Conservation (phyloP, 2,888 invertebrate species). For the Agriopis marginaria region DNA sequence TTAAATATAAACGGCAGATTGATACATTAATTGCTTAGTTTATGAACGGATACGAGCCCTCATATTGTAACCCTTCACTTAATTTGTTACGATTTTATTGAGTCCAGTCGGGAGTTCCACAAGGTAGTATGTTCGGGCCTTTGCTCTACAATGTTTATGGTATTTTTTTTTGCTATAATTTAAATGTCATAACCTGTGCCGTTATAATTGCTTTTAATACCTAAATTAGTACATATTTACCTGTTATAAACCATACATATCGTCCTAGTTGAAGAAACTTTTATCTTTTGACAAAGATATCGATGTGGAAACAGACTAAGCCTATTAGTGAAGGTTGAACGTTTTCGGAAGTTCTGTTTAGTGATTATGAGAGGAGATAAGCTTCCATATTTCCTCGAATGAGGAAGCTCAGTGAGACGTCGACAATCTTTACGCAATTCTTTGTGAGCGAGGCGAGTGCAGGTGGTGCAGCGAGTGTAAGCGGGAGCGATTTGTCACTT, state of each 20-base stretch:
- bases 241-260: neutral
- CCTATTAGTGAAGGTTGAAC: slow-evolving; percentile 14
- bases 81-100: slow-evolving; percentile 17
- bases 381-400: slow-evolving; percentile 29
- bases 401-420: slow-evolving; percentile 30
- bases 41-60: slow-evolving; percentile 30
- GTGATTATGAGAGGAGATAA: slow-evolving; percentile 4
- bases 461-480: neutral
- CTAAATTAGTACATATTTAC: neutral
- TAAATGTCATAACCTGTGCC: neutral
- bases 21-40: slow-evolving; percentile 48
- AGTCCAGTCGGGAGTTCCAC: slow-evolving; percentile 27
- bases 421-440: slow-evolving; percentile 31
- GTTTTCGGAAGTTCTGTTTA: slow-evolving; percentile 17
- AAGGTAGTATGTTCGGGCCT: slow-evolving; percentile 24
- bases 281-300: neutral
- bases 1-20: slow-evolving; percentile 43
- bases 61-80: slow-evolving; percentile 25
- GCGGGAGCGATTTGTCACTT: slow-evolving; percentile 1
- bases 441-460: slow-evolving; percentile 15
- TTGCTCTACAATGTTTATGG: slow-evolving; percentile 25
- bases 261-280: neutral
- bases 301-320: slow-evolving; percentile 4
- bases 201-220: neutral
- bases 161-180: neutral